Evolutionary conservation across 2,888 invertebrate species (phyloP), one percentile per base, ranked within the genome.

Genomic region (Agrochola lychnidis): DNA sequence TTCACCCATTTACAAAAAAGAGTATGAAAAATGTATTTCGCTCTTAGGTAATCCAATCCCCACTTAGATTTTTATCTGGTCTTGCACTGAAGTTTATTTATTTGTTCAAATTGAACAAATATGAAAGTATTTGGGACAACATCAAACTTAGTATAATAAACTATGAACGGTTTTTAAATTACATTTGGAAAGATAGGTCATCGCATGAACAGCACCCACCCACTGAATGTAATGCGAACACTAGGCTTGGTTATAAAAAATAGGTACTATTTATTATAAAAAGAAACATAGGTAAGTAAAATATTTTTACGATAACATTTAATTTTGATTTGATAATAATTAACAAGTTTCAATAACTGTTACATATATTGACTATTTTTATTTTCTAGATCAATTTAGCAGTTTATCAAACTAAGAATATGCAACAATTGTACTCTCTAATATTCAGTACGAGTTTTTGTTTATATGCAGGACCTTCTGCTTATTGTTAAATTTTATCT

Each of bases 41-140:
- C 16, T 70, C 19, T 36, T 14, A 36, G n/a, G 19, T 59, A 19
- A 71, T 25, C 9, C 7, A 19, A 71, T 25, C 9, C 7, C 7
- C 7, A 4, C 25, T 61, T 45, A 5, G 6, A 48, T 25, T 70
- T 57, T 36, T 45, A 40, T 48, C 48, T 53, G 57, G 12, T 45
- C 53, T 40, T 53, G 40, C 14, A 53, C 30, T 53, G 16, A 53
- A 64, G 51, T 53, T 22, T 40, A 45, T n/a, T n/a, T 61, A 53
- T 68, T 68, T 68, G 56, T 70, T 57, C 30, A 57, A 69, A 45
- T 72, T 56, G 22, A 42, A 36, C 48, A n/a, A 36, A 36, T 9
- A n/a, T 45, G n/a, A 63, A 64, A 25, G 25, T 25, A 45, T 45
- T 64, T 25, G 42, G 5, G 42, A 64, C 19, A 64, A 25, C 0